Evolutionary conservation across 1,140 invertebrate genomes (phyloP), one percentile per base, ranked within the genome.

Genomic region (Piezodorus guildinii): DNA sequence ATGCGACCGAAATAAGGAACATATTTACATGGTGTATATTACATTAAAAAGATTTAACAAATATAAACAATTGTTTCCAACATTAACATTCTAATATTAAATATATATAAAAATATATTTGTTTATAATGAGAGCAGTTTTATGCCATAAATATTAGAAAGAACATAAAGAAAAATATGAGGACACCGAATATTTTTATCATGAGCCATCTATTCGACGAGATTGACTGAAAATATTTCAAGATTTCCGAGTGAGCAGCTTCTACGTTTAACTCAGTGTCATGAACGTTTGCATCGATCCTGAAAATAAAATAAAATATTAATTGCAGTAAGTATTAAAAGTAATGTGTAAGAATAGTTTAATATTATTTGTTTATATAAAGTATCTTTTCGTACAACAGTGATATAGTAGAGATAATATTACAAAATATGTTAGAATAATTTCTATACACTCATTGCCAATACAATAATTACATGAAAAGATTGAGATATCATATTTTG

Each of bases 81-180:
- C 46, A 49, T 49, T 49, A 21, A 21, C 46, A 49, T 19, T 49
- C n/a, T 17, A 49, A 49, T 49, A 19, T 49, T 10, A 49, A 49
- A 21, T 49, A 49, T 49, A 19, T 46, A 49, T 10, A 49, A 19
- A 49, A 9, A 19, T 21, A 49, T 19, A n/a, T 49, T 10, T n/a
- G 14, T 49, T n/a, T 49, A 49, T 49, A 3, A 17, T 49, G 9
- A n/a, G 19, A n/a, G 19, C 8, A 43, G 30, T 60, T 27, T 66
- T 84, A 93, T 71, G 89, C 85, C 77, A 93, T 77, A 77, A 99
- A 97, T 70, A 99, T 85, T 74, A 98, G 87, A 81, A 99, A 99
- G 74, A 99, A 93, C 74, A 99, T 88, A 75, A 99, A 98, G 81
- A 99, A 99, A 73, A 98, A 88, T 80, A 99, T 96, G 27, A 99